Conservation (phyloP, 1,140 invertebrate species). For the Agraylea sexmaculata region DNA sequence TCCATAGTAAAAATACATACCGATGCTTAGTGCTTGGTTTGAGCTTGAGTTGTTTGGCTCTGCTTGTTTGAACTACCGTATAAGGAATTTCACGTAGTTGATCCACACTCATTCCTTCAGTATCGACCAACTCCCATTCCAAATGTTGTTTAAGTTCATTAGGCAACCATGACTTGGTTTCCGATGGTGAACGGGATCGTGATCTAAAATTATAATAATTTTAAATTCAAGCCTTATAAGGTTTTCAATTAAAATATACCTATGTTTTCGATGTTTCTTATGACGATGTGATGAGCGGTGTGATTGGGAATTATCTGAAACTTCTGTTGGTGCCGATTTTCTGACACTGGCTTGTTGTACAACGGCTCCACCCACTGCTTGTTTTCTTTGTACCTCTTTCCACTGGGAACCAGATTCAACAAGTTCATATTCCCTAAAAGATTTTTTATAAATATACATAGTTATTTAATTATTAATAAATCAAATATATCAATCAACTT, state of each 20-base stretch:
- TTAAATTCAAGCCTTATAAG: background rate
- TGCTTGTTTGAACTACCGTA: conserved; percentile 69
- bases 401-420: conserved; percentile 81
- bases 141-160: conserved; percentile 72
- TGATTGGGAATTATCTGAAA: conserved; percentile 29
- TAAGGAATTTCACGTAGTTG: conserved; percentile 86
- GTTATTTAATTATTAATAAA: too few relatives aligned
- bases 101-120: conserved; percentile 75
- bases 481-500: conserved; percentile 5
- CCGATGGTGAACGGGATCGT: conserved; percentile 56
- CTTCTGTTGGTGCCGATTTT: conserved; percentile 39
- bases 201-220: conserved; percentile 32
- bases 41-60: conserved; percentile 43
- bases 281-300: conserved; percentile 41
- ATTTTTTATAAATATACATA: conserved; percentile 1
- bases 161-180: conserved; percentile 52
- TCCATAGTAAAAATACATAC: conserved; percentile 1
- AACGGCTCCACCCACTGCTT: conserved; percentile 45
- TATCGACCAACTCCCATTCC: conserved; percentile 82
- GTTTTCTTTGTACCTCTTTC: conserved; percentile 69
- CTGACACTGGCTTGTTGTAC: conserved; percentile 55
- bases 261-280: conserved; percentile 52
- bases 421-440: conserved; percentile 49
- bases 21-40: conserved; percentile 32
- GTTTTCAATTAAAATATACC: conserved; percentile 28